Base-by-base conservation (phyloP, 2,113 vertebrate species). In the Fulmarus glacialis region DNA sequence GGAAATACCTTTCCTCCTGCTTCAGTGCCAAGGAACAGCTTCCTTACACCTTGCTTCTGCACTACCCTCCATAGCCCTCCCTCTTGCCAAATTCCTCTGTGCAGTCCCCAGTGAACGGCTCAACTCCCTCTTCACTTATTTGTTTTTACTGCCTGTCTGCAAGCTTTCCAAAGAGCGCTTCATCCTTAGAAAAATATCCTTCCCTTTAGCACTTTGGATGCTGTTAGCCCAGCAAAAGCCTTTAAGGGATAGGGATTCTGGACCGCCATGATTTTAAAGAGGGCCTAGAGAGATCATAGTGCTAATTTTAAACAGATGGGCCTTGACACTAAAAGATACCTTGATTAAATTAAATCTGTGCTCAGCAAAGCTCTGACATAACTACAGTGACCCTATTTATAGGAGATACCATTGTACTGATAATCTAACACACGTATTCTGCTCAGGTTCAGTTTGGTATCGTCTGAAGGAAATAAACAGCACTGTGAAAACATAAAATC, bases 221-320 rank as follows among this genome's bases (percentile, higher is more conserved):
- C 8, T 56, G 14, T 50, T 86, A 70, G 53, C 62, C 70, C 38
- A 59, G 62, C 34, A 40, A 90, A 93, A 89, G 18, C 58, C 84
- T 77, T 85, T 88, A 72, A 82, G 68, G 56, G 77, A 67, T 56
- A 53, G 0, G 0, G 55, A 85, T 62, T 66, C 40, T 59, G 58
- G 75, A 62, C 43, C 2, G 3, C 29, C 78, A 48, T 3, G 2
- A 53, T 96, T 97, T 94, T 90, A 92, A 97, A 93, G 74, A 63
- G 79, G 47, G 43, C 40, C 74, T 80, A 38, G 50, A 68, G 94
- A 82, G 63, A 94, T 94, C 82, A 58, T 42, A 78, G 32, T 45
- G 73, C 64, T 93, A 94, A 68, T 97, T 92, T 92, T 94, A 97
- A 91, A 71, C 86, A 97, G 91, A 96, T 94, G 88, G 70, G 80